Base-by-base conservation (phyloP, 2,888 invertebrate genomes). In the Bellardia pandia region DNA sequence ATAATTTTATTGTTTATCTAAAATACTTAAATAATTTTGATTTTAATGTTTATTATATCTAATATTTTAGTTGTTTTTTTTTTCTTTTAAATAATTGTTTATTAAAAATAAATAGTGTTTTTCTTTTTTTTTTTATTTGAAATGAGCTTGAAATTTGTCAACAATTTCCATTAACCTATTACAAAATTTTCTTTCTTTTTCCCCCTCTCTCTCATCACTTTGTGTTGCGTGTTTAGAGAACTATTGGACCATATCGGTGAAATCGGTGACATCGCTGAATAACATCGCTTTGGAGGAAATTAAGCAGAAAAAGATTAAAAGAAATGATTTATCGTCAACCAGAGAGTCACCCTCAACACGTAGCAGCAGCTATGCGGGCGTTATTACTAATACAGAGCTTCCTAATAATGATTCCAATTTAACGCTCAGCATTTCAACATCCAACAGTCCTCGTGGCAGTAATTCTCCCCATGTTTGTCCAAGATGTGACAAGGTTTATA, bases 401-500 rank as follows among this genome's bases (percentile, higher is more conserved):
- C 30, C 37, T 9, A 23, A 13, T 16, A 23, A 13, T 16, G 40
- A 79, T 42, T 30, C 69, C 16, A 40, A 78, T 7, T 23, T 51
- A 37, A 56, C 45, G 1, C 42, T 56, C 5, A 80, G 14, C 45
- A 40, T 37, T 16, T 11, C 62, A 30, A 56, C 76, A 45, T 45
- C 13, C 48, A 23, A 23, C 23, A 72, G 56, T 64, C 64, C 69
- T 6, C 56, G 30, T 9, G 68, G 23, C 23, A 45, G 23, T 11
- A 56, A 72, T n/a, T 42, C 60, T 8, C 88, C 89, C 1, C 93
- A 94, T 83, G 91, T 94, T 48, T 95, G 95, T 90, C 94, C 94
- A 0, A 94, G 94, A n/a, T 95, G 95, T 90, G 93, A 94, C 62
- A 95, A 95, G 89, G 92, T 92, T 60, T 95, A 95, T 90, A 94